These are phyloP conservation scores for Pararge aegeria DNA, from an alignment of 1,140 invertebrate genomes.

Conservation along the genomic window DNA sequence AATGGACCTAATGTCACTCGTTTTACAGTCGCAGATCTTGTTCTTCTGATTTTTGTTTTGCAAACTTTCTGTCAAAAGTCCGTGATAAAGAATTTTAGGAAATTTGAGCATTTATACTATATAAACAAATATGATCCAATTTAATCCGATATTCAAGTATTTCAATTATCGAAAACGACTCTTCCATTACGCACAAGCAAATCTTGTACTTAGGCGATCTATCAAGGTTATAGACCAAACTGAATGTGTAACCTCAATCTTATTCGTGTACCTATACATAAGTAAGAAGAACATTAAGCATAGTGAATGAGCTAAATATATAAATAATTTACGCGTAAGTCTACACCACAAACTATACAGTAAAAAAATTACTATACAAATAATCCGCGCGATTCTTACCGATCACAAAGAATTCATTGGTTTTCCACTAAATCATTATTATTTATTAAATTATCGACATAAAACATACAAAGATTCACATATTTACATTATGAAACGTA, in stretches of 20 bases:
- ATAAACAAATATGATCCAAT: no score
- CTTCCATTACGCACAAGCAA: no score
- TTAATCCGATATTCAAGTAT: no score
- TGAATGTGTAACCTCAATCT: not conserved
- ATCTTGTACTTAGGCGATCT: no score
- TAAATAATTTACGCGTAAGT: conserved; percentile 52
- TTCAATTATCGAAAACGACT: no score
- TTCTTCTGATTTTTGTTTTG: no score
- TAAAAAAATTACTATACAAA: conserved; percentile 65
- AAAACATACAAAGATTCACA: conserved; percentile 66
- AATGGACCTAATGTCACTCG: no score
- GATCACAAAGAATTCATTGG: conserved; percentile 60
- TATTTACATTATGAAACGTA: conserved; percentile 65
- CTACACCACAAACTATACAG: conserved; percentile 63
- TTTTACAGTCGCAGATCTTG: no score
- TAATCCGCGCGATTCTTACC: conserved; percentile 40
- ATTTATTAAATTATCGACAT: conserved; percentile 30
- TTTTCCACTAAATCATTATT: conserved; percentile 45
- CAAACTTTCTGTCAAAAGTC: no score
- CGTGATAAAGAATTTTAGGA: no score
- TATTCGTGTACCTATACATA: not conserved
- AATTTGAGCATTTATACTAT: no score
- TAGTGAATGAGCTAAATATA: conserved; percentile 42
- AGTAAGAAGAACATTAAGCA: conserved; percentile 18
- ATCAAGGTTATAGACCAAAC: no score